A percentile compares a stretch with the other conserved stretches of the same genome.
phyloP scores from a whole-genome alignment of 2,113 vertebrate species.

The Phylloscopus trochilus region DNA sequence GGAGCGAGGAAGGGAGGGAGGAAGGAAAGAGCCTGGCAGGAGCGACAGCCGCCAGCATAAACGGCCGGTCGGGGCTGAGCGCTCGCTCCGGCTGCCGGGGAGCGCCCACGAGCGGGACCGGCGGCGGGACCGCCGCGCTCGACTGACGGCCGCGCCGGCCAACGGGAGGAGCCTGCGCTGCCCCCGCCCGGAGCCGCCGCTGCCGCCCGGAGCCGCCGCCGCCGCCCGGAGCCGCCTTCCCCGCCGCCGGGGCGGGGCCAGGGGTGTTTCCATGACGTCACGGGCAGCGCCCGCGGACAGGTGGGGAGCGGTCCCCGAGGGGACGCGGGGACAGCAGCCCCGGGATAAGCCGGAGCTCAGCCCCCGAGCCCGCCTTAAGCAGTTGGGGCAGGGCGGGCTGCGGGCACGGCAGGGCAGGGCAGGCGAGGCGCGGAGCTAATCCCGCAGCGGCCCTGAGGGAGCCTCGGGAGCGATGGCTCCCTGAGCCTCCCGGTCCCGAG shows the following conservation, averaged over 20 bases:
- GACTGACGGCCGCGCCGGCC: not conserved
- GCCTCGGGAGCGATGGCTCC: not conserved
- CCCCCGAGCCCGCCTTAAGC: not conserved
- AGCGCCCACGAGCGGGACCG: not conserved
- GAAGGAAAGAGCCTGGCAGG: not conserved
- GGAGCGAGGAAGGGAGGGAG: not conserved
- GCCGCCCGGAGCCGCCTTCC: not conserved
- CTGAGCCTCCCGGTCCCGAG: not conserved
- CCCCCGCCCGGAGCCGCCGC: not conserved
- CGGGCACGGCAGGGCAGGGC: not conserved
- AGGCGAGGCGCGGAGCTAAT: not conserved
- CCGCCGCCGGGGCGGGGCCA: not conserved
- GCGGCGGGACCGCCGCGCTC: not conserved
- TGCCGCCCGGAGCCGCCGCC: too few species aligned
- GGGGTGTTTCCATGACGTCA: conserved; percentile 52
- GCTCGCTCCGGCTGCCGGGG: not conserved
- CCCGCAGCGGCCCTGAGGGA: not conserved
- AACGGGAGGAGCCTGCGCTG: not conserved
- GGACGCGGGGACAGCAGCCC: not conserved
- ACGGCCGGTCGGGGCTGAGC: not conserved
- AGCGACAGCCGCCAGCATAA: not conserved
- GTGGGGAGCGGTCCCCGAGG: not conserved
- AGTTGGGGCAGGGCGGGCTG: not conserved
- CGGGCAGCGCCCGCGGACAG: not conserved
- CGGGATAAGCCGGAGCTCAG: not conserved